phyloP scores from a whole-genome alignment of 37 sponge, comb jelly and placozoan species.

The Haliclona indistincta region DNA sequence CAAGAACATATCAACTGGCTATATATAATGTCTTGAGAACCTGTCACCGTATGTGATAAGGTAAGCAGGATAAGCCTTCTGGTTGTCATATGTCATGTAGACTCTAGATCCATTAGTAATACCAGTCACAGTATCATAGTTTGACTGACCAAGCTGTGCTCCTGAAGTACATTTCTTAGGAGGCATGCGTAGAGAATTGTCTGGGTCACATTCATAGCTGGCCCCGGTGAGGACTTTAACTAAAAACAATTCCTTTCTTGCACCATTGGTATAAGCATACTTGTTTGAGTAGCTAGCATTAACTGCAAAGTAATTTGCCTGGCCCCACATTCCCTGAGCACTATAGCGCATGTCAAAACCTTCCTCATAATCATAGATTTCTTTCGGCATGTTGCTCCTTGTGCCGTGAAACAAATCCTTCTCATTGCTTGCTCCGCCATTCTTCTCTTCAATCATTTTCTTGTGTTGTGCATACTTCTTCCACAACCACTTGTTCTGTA shows the following conservation, averaged over 20 bases:
- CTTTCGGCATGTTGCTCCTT: constrained; percentile 59
- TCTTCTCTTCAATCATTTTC: constrained; percentile 58
- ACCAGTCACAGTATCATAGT: constrained; percentile 85
- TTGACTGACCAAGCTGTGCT: constrained; percentile 42
- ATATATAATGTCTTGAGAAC: too few relatives aligned
- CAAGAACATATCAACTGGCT: too few relatives aligned
- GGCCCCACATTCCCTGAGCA: constrained; percentile 79
- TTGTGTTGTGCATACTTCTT: constrained; percentile 55
- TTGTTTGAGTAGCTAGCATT: constrained; percentile 81
- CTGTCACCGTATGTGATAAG: constrained; percentile 64
- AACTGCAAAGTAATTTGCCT: constrained; percentile 86
- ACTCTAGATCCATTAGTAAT: constrained; percentile 64
- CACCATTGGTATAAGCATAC: constrained; percentile 56
- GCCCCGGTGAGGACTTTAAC: constrained; percentile 82
- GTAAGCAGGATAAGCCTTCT: constrained; percentile 85
- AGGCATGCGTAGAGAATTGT: constrained; percentile 65
- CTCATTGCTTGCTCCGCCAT: constrained; percentile 61
- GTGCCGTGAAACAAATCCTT: constrained; percentile 81
- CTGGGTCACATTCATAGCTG: constrained; percentile 31
- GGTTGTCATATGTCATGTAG: constrained; percentile 82
- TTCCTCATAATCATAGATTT: constrained; percentile 71
- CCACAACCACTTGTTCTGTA: constrained; percentile 88
- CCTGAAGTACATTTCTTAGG: constrained; percentile 45
- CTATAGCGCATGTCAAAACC: constrained; percentile 86
- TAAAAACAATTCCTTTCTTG: constrained; percentile 59